Evolutionary conservation across 2,113 vertebrate genomes (phyloP).

Genomic region (Zosterops pallidus): DNA sequence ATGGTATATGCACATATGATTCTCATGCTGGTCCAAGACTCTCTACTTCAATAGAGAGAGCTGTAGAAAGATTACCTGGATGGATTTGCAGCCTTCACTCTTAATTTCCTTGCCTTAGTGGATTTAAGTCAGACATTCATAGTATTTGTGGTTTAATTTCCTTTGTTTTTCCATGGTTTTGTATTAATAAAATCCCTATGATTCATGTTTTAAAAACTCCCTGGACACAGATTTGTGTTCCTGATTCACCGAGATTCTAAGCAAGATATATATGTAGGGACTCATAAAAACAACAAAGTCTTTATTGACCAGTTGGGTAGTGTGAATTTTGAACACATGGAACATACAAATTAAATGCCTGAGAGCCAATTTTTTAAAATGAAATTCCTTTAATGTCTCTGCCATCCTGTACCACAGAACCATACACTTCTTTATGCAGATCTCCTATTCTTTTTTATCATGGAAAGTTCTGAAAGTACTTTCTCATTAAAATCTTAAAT

Average conservation of each 20-base stretch:
- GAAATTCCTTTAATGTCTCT: not conserved
- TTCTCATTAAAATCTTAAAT: not conserved
- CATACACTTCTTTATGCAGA: not conserved
- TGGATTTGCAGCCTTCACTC: conserved; percentile 23
- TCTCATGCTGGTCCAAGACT: not conserved
- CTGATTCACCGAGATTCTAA: conserved; percentile 29
- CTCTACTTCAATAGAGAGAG: not conserved
- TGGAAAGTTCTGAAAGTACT: not conserved
- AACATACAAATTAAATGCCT: not conserved
- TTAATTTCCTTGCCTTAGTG: conserved; percentile 36
- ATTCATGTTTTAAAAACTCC: conserved; percentile 51
- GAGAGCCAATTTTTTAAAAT: not conserved
- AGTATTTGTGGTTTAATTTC: conserved; percentile 57
- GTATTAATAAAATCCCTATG: conserved; percentile 53
- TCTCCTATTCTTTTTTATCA: not conserved
- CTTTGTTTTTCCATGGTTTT: conserved; percentile 55
- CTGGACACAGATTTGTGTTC: not conserved
- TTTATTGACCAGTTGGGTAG: conserved; percentile 2
- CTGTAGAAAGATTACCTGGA: not conserved
- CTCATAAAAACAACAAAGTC: not conserved
- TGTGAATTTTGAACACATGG: not conserved
- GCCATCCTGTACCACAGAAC: not conserved
- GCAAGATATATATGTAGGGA: conserved; percentile 41
- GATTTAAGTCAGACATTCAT: conserved; percentile 41
- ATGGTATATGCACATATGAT: not conserved